Evolutionary conservation across 2,888 invertebrate genomes (phyloP).

Genomic region (Drosophila barbarae): DNA sequence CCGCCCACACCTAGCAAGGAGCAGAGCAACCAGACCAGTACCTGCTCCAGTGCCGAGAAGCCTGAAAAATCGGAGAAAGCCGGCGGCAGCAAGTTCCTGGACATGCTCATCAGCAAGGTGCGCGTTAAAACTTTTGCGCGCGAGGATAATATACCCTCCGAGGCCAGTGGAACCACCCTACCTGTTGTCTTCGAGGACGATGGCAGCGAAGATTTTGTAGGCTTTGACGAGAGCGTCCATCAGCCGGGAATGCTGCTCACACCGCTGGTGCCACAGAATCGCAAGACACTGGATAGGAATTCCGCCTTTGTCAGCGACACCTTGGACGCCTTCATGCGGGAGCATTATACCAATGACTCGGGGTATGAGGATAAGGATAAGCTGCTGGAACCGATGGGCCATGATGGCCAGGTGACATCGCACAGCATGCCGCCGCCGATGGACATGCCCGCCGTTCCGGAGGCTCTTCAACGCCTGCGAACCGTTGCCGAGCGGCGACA

Average conservation of each 20-base stretch:
- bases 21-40: slow-evolving; percentile 17
- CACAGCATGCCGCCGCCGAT: slow-evolving; percentile 75
- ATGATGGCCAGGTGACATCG: slow-evolving; percentile 76
- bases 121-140: slow-evolving; percentile 58
- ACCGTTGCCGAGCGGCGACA: slow-evolving; percentile 81
- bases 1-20: slow-evolving; percentile 27
- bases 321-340: slow-evolving; percentile 81
- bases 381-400: slow-evolving; percentile 50
- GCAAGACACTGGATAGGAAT: slow-evolving; percentile 60
- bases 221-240: slow-evolving; percentile 76
- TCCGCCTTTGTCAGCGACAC: slow-evolving; percentile 81
- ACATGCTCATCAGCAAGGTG: slow-evolving; percentile 77
- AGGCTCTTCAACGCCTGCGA: slow-evolving; percentile 79
- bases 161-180: not conserved
- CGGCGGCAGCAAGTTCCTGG: slow-evolving; percentile 71
- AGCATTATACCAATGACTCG: slow-evolving; percentile 76
- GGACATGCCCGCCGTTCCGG: slow-evolving; percentile 77
- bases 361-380: slow-evolving; percentile 47
- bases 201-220: slow-evolving; percentile 70
- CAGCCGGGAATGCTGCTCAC: slow-evolving; percentile 78
- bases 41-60: slow-evolving; percentile 36
- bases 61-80: slow-evolving; percentile 29
- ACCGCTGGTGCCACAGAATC: slow-evolving; percentile 71
- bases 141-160: slow-evolving; percentile 27
- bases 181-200: slow-evolving; percentile 44